Conservation (phyloP, 23 tunicate genomes). For the Corella eumyota region DNA sequence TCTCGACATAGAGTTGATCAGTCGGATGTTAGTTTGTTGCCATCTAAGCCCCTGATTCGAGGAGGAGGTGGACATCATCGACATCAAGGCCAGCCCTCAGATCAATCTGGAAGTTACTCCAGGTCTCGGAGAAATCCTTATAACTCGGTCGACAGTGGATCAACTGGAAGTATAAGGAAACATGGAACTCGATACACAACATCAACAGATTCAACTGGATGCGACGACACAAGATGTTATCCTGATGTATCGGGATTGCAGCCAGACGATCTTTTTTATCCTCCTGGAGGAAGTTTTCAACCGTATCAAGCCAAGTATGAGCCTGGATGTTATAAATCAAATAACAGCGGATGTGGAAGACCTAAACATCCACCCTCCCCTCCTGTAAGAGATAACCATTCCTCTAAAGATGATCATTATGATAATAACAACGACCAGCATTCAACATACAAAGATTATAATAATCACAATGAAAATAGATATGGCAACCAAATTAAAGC, state of each 20-base stretch:
- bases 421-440: too few relatives aligned
- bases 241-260: constrained; percentile 44
- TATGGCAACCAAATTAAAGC: constrained; percentile 6
- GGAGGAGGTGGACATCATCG: constrained; percentile 9
- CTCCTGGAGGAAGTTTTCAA: constrained; percentile 61
- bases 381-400: constrained; percentile 33
- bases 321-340: constrained; percentile 61
- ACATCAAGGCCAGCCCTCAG: neutral
- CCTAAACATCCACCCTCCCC: constrained; percentile 35
- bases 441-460: neutral
- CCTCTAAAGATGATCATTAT: neutral
- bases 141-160: constrained; percentile 30
- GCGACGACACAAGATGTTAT: constrained; percentile 19
- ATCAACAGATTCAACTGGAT: constrained; percentile 18
- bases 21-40: constrained; percentile 8
- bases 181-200: constrained; percentile 2
- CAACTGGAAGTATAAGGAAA: constrained; percentile 30
- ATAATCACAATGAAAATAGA: neutral
- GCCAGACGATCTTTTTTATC: constrained; percentile 48
- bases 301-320: constrained; percentile 70
- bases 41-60: constrained; percentile 19
- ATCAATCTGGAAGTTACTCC: neutral
- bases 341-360: constrained; percentile 32
- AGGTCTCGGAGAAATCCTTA: constrained; percentile 8
- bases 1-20: constrained; percentile 23